A percentile compares a stretch with the other conserved stretches of the same genome.
phyloP scores from a whole-genome alignment of 2,113 vertebrate genomes.

The Proterorhinus semilunaris region DNA sequence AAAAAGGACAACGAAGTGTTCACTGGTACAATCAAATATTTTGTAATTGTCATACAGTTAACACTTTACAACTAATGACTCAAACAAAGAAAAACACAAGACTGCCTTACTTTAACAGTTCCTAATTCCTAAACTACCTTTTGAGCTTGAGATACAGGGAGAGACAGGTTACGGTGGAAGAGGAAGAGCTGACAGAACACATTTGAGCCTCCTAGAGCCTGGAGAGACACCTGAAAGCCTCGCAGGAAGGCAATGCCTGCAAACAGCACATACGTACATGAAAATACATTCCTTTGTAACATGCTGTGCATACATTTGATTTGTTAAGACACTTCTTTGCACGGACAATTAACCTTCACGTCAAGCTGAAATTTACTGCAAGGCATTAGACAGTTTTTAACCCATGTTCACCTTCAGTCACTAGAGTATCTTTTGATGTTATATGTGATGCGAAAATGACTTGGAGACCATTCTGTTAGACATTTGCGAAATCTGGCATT shows the following conservation, averaged over 20 bases:
- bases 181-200: slow-evolving; percentile 75
- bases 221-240: slow-evolving; percentile 77
- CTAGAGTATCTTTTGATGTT: not conserved
- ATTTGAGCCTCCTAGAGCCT: slow-evolving; percentile 64
- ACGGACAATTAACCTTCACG: not conserved
- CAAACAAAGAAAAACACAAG: too few species aligned
- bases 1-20: too few species aligned
- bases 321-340: not conserved
- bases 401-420: not conserved
- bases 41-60: too few species aligned
- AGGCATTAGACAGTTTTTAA: not conserved
- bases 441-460: not conserved
- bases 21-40: too few species aligned
- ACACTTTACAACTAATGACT: too few species aligned
- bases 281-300: not conserved
- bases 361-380: not conserved
- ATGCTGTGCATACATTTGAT: not conserved
- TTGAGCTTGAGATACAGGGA: slow-evolving; percentile 55
- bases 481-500: too few species aligned
- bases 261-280: slow-evolving; percentile 1
- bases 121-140: slow-evolving; percentile 47
- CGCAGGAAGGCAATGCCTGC: slow-evolving; percentile 76
- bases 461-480: not conserved
- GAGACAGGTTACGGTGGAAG: slow-evolving; percentile 70
- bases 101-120: too few species aligned